Conservation (phyloP, 2,113 vertebrate genomes). For the Oophaga pumilio region DNA sequence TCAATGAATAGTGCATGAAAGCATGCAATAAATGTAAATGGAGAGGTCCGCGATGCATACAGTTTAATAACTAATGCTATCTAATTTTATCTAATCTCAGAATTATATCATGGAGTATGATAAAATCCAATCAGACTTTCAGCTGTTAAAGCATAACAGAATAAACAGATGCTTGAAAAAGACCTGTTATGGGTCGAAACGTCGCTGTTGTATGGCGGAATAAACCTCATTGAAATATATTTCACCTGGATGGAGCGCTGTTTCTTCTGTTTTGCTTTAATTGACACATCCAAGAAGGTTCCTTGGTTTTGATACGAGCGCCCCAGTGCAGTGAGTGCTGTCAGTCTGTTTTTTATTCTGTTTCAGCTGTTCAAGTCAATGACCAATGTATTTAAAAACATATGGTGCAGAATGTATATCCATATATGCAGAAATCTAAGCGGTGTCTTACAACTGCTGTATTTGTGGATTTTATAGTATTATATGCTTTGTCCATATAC, state of each 20-base stretch:
- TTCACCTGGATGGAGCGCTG: too few species aligned
- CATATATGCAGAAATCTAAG: neutral
- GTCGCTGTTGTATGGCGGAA: too few species aligned
- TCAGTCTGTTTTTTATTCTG: too few species aligned
- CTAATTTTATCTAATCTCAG: neutral
- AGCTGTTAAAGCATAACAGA: slow-evolving; percentile 8
- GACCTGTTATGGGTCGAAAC: too few species aligned
- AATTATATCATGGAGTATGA: neutral
- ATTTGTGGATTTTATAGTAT: neutral
- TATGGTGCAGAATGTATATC: neutral
- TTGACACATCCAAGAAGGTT: too few species aligned
- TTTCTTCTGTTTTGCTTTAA: too few species aligned
- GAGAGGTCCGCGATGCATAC: slow-evolving; percentile 2
- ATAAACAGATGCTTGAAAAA: too few species aligned
- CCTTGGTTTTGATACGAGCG: too few species aligned
- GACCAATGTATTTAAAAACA: neutral
- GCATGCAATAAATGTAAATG: slow-evolving; percentile 2
- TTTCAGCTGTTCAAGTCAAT: slow-evolving; percentile 13
- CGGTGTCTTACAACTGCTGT: neutral
- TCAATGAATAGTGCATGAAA: slow-evolving; percentile 39
- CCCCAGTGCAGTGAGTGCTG: too few species aligned
- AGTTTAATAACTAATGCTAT: slow-evolving; percentile 8
- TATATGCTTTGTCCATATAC: too few species aligned
- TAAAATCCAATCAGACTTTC: neutral
- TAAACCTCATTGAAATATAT: too few species aligned